phyloP scores from a whole-genome alignment of 2,797 vertebrate species.

The Notoglanidium macrostoma region DNA sequence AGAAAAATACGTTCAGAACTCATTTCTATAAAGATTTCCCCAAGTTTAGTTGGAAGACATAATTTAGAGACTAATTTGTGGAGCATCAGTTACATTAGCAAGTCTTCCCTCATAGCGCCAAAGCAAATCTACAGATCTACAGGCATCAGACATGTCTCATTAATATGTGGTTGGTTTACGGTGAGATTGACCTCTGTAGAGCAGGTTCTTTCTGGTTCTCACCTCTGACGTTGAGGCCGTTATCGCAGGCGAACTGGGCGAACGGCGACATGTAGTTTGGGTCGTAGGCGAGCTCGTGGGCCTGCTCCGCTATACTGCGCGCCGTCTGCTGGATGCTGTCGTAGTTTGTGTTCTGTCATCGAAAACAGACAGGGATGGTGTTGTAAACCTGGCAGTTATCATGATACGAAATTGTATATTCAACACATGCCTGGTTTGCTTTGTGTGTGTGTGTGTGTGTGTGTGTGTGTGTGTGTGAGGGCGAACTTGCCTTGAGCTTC shows the following conservation, averaged over 20 bases:
- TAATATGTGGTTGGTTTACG: background rate
- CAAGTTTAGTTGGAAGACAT: background rate
- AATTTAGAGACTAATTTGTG: too few relatives aligned
- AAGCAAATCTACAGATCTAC: background rate
- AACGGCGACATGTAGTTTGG: conserved; percentile 99
- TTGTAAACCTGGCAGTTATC: too few relatives aligned
- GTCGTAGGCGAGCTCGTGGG: conserved; percentile 94
- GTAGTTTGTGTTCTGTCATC: conserved; percentile 87
- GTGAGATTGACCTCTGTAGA: background rate
- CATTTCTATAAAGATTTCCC: background rate
- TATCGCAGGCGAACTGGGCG: conserved; percentile 97
- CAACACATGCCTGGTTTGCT: background rate
- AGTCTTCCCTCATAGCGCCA: too few relatives aligned
- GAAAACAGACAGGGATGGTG: background rate
- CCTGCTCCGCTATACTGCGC: conserved; percentile 94
- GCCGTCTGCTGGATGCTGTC: conserved; percentile 97
- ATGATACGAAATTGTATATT: too few relatives aligned
- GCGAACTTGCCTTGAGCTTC: conserved; percentile 85
- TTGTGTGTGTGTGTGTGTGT: background rate
- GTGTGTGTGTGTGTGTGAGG: background rate
- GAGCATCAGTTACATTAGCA: background rate
- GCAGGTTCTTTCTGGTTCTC: conserved; percentile 50
- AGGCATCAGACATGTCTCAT: background rate
- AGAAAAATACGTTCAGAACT: background rate
- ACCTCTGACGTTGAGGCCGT: conserved; percentile 98